A percentile compares a stretch with the other conserved stretches of the same genome.
These are phyloP conservation scores for Gobiocypris rarus DNA, from an alignment of 2,113 vertebrate species.

Conservation along the genomic window DNA sequence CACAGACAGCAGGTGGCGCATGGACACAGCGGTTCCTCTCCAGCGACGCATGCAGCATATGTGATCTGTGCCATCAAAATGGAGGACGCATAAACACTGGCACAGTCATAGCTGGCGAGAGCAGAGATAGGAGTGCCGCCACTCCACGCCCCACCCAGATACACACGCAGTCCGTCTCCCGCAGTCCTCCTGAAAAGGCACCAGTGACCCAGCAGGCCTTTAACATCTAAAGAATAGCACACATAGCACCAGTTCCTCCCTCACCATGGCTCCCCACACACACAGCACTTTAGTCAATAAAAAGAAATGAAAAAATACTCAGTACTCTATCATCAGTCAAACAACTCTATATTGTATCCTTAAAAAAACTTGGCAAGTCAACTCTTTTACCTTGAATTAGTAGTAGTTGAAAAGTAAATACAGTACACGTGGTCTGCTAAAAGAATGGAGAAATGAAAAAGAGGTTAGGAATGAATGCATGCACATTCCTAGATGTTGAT, in stretches of 20 bases:
- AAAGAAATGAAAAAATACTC: slow-evolving; percentile 57
- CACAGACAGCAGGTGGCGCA: slow-evolving; percentile 49
- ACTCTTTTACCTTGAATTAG: slow-evolving; percentile 61
- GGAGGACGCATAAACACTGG: slow-evolving; percentile 53
- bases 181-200: slow-evolving; percentile 48
- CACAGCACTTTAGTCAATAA: slow-evolving; percentile 52
- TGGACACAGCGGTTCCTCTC: slow-evolving; percentile 35
- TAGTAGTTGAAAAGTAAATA: slow-evolving; percentile 57
- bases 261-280: slow-evolving; percentile 13
- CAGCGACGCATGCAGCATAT: slow-evolving; percentile 51
- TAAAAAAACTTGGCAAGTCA: slow-evolving; percentile 59
- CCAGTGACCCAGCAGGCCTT: slow-evolving; percentile 44
- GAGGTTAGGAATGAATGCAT: slow-evolving; percentile 19
- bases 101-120: slow-evolving; percentile 37
- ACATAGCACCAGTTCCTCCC: slow-evolving; percentile 56
- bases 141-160: neutral
- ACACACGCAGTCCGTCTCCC: slow-evolving; percentile 20
- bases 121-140: slow-evolving; percentile 13
- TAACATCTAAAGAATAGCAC: slow-evolving; percentile 48
- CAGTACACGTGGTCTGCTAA: slow-evolving; percentile 55
- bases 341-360: slow-evolving; percentile 46
- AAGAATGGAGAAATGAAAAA: slow-evolving; percentile 37
- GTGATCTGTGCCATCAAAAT: slow-evolving; percentile 63
- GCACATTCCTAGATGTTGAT: slow-evolving; percentile 40
- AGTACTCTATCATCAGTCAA: slow-evolving; percentile 40